phyloP scores from a whole-genome alignment of 2,888 invertebrate genomes.

The Leptarthrus brevirostris region DNA sequence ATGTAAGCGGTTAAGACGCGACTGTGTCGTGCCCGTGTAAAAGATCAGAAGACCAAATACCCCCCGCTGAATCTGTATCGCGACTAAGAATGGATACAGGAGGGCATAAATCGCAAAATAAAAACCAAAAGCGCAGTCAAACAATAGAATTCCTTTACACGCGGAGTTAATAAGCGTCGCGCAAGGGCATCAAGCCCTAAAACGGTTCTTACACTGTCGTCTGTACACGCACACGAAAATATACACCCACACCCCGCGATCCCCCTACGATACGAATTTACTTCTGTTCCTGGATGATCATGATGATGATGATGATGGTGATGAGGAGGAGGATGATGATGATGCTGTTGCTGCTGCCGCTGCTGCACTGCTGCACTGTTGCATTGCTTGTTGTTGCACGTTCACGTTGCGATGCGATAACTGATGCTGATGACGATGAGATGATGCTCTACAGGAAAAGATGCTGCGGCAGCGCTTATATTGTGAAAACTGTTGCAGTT shows the following conservation, averaged over 20 bases:
- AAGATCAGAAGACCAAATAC: neutral
- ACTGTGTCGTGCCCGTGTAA: conserved; percentile 28
- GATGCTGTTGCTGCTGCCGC: too few species aligned
- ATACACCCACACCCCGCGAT: neutral
- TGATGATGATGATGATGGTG: neutral
- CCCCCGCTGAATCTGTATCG: conserved; percentile 4
- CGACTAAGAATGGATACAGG: conserved; percentile 14
- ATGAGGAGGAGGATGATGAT: too few species aligned
- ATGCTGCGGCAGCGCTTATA: neutral
- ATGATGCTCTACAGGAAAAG: neutral
- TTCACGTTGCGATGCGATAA: too few species aligned
- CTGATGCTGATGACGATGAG: neutral
- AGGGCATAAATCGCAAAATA: conserved; percentile 29
- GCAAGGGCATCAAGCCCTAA: conserved; percentile 47
- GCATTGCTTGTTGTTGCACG: too few species aligned
- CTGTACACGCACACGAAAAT: neutral
- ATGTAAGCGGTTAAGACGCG: conserved; percentile 16
- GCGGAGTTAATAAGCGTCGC: conserved; percentile 47
- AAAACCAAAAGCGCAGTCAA: conserved; percentile 39
- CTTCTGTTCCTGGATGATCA: neutral
- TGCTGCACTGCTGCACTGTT: too few species aligned
- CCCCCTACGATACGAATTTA: too few species aligned
- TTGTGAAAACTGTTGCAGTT: neutral
- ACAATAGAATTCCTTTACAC: conserved; percentile 47
- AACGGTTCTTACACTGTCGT: conserved; percentile 44